Conservation (phyloP, 2,113 vertebrate genomes). For the Conger conger region DNA sequence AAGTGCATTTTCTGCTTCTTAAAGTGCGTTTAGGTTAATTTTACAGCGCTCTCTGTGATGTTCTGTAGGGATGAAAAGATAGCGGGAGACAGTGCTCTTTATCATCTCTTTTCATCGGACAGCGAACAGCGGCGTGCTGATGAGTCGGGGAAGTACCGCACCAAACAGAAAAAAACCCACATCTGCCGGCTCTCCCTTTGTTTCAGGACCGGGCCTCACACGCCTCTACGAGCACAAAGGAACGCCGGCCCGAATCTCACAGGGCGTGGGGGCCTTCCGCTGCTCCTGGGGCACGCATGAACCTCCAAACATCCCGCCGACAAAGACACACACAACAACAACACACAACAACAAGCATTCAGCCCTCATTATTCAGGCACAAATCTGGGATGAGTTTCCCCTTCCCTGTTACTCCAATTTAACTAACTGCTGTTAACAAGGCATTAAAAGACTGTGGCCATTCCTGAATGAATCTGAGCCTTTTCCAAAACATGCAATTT, state of each 20-base stretch:
- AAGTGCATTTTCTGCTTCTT: constrained; percentile 25
- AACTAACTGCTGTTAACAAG: neutral
- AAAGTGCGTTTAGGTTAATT: constrained; percentile 31
- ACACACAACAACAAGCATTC: neutral
- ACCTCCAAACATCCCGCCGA: neutral
- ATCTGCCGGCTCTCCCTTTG: constrained; percentile 37
- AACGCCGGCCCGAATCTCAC: neutral
- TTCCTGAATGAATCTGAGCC: neutral
- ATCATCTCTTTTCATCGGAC: constrained; percentile 34
- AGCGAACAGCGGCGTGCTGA: constrained; percentile 27
- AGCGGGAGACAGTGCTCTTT: constrained; percentile 33
- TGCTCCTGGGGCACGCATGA: constrained; percentile 2
- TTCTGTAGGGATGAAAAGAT: constrained; percentile 26
- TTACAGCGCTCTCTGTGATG: constrained; percentile 24
- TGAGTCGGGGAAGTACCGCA: constrained; percentile 20
- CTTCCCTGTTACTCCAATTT: neutral
- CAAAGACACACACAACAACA: neutral
- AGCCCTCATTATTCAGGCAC: neutral
- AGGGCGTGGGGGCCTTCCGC: neutral
- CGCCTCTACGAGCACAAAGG: constrained; percentile 33
- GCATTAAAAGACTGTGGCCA: neutral
- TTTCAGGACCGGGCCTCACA: constrained; percentile 35
- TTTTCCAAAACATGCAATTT: too few relatives aligned
- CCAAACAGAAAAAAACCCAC: constrained; percentile 27
- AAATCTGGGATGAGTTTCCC: neutral